Percentiles rank a stretch among this genome's conserved stretches.
These are phyloP conservation scores for Drosophila setifemur DNA, from an alignment of 1,140 invertebrate genomes.

Conservation along the genomic window DNA sequence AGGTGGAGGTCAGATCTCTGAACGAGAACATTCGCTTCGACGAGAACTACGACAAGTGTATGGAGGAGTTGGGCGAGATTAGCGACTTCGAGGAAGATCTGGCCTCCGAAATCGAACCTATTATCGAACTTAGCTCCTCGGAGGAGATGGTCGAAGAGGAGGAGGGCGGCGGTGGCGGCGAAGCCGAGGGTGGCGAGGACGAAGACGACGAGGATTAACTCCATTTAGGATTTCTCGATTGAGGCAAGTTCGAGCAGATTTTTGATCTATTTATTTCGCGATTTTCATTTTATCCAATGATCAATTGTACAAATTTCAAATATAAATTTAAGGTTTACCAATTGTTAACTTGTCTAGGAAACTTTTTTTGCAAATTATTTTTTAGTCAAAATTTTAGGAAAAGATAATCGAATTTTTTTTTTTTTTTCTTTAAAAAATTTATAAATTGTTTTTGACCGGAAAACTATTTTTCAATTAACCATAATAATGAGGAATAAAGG, in stretches of 20 bases:
- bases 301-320: not conserved
- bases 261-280: not conserved
- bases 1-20: conserved; percentile 59
- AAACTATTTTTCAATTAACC: no score
- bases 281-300: not conserved
- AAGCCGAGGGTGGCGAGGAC: conserved; percentile 44
- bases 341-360: no score
- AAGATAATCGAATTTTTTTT: no score
- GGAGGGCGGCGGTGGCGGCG: conserved; percentile 52
- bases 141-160: conserved; percentile 74
- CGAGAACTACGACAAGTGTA: conserved; percentile 69
- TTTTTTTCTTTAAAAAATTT: no score
- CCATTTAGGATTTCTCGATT: not conserved
- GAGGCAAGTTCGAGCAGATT: not conserved
- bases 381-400: no score
- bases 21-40: conserved; percentile 75
- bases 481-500: no score
- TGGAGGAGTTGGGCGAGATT: conserved; percentile 65
- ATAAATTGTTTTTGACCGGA: no score
- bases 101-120: conserved; percentile 68
- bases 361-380: no score
- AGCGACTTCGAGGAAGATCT: conserved; percentile 73
- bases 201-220: conserved; percentile 43
- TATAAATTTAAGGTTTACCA: conserved; percentile 8
- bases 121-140: conserved; percentile 64